A percentile compares a stretch with the other conserved stretches of the same genome.
Conservation (phyloP, 2,113 vertebrate species). For the Osmerus mordax region DNA sequence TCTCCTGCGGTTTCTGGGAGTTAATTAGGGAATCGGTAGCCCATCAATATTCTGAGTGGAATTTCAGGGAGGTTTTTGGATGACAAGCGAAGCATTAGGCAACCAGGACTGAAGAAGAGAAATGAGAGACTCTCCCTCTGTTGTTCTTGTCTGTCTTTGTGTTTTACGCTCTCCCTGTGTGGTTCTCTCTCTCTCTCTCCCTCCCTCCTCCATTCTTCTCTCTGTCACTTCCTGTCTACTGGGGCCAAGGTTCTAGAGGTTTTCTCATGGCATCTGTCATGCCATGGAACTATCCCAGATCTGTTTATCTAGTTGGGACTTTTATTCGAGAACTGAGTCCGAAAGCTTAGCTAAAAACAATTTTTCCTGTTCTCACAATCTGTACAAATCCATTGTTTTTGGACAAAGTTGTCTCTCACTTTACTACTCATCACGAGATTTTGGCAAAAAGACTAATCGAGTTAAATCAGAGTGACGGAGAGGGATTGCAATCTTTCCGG, state of each 20-base stretch:
- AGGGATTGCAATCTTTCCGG: neutral
- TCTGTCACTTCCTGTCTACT: no score
- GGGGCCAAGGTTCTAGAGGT: no score
- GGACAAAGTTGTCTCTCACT: neutral
- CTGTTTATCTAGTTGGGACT: neutral
- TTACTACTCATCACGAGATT: neutral
- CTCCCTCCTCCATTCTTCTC: no score
- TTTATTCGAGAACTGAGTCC: neutral
- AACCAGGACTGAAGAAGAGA: slow-evolving; percentile 1
- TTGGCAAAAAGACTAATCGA: neutral
- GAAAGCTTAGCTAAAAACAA: neutral
- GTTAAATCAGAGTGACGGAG: neutral
- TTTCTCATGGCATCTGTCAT: neutral
- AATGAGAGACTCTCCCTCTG: slow-evolving; percentile 2
- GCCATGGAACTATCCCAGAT: neutral
- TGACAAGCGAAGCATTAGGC: slow-evolving; percentile 28
- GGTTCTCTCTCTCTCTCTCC: no score
- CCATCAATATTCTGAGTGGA: slow-evolving; percentile 19
- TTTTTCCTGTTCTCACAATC: neutral
- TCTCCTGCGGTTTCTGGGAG: slow-evolving; percentile 3
- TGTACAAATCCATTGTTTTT: neutral
- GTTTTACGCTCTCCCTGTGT: no score
- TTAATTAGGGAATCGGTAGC: slow-evolving; percentile 23
- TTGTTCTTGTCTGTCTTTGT: neutral
- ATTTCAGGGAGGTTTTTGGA: slow-evolving; percentile 28